Conservation (phyloP, 2,113 vertebrate species). For the Micronycteris hirsuta region DNA sequence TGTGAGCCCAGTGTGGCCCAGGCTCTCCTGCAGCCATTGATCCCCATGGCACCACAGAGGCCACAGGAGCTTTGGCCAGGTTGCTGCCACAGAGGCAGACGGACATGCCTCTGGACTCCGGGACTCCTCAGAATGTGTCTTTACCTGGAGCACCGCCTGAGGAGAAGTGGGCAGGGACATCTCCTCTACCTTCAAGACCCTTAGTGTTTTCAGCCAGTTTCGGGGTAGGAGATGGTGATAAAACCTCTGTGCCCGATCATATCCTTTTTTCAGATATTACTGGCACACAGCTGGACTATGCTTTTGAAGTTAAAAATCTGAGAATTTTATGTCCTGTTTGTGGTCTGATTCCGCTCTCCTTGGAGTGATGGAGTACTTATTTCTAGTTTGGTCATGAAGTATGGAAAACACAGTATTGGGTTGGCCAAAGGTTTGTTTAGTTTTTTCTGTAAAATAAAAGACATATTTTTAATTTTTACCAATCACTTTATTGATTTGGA, state of each 20-base stretch:
- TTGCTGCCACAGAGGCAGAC: background rate
- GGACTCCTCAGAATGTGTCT: background rate
- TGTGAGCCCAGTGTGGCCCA: fast-evolving
- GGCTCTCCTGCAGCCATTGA: background rate
- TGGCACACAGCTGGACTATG: background rate
- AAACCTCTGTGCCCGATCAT: background rate
- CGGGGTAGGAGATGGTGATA: background rate
- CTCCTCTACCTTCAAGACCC: background rate
- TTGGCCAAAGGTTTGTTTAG: too few relatives aligned
- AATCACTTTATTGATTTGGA: too few relatives aligned
- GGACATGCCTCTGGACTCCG: fast-evolving
- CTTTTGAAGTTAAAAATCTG: background rate
- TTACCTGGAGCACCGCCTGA: background rate
- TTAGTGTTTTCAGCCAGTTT: background rate
- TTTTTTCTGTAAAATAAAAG: too few relatives aligned
- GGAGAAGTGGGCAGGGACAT: background rate
- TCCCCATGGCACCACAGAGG: fast-evolving
- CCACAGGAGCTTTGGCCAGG: background rate
- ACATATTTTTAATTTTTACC: too few relatives aligned
- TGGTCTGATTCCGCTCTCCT: background rate
- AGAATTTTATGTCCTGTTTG: background rate
- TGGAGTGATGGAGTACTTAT: background rate
- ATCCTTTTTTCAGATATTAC: background rate
- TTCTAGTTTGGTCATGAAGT: background rate
- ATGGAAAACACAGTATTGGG: background rate